Evolutionary conservation across 2,888 invertebrate genomes (phyloP).

Genomic region (Lithophane semibrunnea): DNA sequence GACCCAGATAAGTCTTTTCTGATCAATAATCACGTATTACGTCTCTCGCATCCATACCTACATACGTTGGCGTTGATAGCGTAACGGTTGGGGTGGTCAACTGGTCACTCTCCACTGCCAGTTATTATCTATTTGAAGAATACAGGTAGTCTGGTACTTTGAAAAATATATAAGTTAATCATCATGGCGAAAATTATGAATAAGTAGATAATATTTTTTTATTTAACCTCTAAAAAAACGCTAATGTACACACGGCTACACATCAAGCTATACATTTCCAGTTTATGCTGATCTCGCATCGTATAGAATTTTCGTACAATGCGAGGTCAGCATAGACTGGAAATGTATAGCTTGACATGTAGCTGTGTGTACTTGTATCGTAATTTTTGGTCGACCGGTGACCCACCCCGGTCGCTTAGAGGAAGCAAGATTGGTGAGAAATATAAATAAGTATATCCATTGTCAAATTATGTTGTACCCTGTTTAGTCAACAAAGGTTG

Average conservation of each 20-base stretch:
- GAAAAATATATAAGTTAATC: neutral
- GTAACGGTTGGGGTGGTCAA: slow-evolving; percentile 30
- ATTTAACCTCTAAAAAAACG: neutral
- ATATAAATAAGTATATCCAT: neutral
- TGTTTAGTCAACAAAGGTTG: slow-evolving; percentile 27
- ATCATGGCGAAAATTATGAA: neutral
- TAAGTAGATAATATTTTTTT: neutral
- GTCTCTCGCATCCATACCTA: slow-evolving; percentile 39
- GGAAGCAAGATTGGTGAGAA: neutral
- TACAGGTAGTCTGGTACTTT: neutral
- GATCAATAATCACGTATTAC: slow-evolving; percentile 66
- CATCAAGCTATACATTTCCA: too few species aligned
- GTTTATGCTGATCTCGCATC: too few species aligned
- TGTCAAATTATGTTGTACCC: slow-evolving; percentile 6
- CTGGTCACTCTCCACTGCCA: slow-evolving; percentile 8
- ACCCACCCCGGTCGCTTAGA: too few species aligned
- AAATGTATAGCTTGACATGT: too few species aligned
- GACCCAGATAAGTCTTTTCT: slow-evolving; percentile 67
- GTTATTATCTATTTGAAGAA: slow-evolving; percentile 14
- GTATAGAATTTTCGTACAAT: too few species aligned
- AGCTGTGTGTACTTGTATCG: too few species aligned
- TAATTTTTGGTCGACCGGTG: too few species aligned
- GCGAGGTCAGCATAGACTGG: too few species aligned
- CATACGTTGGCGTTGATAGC: slow-evolving; percentile 24
- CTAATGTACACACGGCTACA: too few species aligned